A percentile compares a stretch with the other conserved stretches of the same genome.
Conservation (phyloP, 2,113 vertebrate species). For the Canis aureus region DNA sequence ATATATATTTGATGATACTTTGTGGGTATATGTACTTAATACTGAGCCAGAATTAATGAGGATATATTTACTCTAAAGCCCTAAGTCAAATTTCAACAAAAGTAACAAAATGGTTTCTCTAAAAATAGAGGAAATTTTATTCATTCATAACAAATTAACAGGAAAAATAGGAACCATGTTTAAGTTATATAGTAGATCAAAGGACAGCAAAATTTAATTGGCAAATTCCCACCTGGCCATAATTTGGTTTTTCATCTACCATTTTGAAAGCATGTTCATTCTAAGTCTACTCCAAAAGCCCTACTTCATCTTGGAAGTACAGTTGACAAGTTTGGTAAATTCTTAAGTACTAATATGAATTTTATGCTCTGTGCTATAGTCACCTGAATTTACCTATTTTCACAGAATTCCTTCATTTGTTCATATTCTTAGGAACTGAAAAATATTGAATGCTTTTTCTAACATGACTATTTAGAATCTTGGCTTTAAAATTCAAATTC, state of each 20-base stretch:
- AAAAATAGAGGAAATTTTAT: not conserved
- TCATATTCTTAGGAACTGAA: not conserved
- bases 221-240: not conserved
- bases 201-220: slow-evolving; percentile 4
- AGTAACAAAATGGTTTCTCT: slow-evolving; percentile 6
- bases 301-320: not conserved
- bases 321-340: not conserved
- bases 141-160: not conserved
- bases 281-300: not conserved
- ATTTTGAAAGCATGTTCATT: slow-evolving; percentile 19
- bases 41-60: not conserved
- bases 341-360: not conserved
- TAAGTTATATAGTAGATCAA: not conserved
- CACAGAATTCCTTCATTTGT: not conserved
- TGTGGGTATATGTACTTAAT: not conserved
- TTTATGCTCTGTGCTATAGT: not conserved
- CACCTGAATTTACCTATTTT: not conserved
- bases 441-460: not conserved
- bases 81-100: not conserved
- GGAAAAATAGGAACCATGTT: not conserved
- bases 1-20: not conserved
- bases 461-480: not conserved
- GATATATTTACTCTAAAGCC: slow-evolving; percentile 35
- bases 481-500: slow-evolving; percentile 45
- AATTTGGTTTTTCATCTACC: not conserved